A percentile compares a stretch with the other conserved stretches of the same genome.
These are phyloP conservation scores for Pseudomugil gertrudae DNA, from an alignment of 2,797 vertebrate genomes.

Conservation along the genomic window DNA sequence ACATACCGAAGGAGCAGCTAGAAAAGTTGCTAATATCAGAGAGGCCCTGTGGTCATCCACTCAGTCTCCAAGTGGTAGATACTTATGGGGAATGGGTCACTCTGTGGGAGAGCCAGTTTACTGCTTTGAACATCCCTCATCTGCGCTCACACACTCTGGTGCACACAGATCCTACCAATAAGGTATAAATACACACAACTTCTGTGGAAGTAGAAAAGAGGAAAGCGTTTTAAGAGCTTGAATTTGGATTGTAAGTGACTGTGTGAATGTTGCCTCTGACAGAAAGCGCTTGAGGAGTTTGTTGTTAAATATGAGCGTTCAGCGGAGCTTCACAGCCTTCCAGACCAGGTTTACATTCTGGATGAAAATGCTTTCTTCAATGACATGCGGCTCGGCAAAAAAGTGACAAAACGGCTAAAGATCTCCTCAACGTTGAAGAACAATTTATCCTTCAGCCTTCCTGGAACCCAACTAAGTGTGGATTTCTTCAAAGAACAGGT, in stretches of 20 bases:
- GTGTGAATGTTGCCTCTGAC: constrained; percentile 13
- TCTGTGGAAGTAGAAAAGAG: not conserved
- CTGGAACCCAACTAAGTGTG: constrained; percentile 79
- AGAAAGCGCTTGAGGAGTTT: constrained; percentile 83
- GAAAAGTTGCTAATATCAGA: constrained; percentile 15
- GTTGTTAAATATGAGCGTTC: constrained; percentile 59
- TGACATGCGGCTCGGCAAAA: constrained; percentile 81
- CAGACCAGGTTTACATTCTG: constrained; percentile 79
- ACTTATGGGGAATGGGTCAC: constrained; percentile 80
- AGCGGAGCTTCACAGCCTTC: constrained; percentile 77
- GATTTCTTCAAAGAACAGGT: constrained; percentile 87
- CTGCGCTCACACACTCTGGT: constrained; percentile 84
- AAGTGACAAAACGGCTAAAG: constrained; percentile 77
- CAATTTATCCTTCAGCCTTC: constrained; percentile 81
- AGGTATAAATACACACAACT: constrained; percentile 64
- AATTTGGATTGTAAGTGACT: not conserved
- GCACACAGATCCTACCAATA: constrained; percentile 82
- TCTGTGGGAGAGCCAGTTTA: constrained; percentile 84
- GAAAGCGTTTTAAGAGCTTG: not conserved
- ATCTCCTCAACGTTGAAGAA: constrained; percentile 65
- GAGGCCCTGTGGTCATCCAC: not conserved
- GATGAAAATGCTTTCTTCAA: constrained; percentile 85
- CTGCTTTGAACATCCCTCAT: constrained; percentile 82
- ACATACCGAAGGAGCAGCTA: constrained; percentile 22
- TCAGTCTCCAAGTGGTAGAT: constrained; percentile 78